These are phyloP conservation scores for Lasioglossum vierecki DNA, from an alignment of 2,888 invertebrate genomes.

Conservation along the genomic window DNA sequence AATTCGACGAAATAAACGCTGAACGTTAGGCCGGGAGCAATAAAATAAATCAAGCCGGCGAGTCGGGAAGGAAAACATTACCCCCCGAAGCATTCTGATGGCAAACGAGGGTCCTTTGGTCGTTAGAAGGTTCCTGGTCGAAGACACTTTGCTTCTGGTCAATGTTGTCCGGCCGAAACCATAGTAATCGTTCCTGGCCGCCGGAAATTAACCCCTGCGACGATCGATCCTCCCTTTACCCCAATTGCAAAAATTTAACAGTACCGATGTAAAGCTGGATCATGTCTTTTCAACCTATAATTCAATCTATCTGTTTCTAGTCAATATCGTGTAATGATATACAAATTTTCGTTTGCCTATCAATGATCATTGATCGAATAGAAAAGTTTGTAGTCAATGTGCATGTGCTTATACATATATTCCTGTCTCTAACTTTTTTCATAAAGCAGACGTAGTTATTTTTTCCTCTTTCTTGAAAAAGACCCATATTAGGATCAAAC, in stretches of 20 bases:
- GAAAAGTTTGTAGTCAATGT: background rate
- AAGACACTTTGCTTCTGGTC: conserved; percentile 59
- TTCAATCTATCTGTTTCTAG: no score
- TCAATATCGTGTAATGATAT: no score
- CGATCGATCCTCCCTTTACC: background rate
- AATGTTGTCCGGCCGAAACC: conserved; percentile 46
- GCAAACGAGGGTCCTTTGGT: conserved; percentile 75
- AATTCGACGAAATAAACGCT: conserved; percentile 86
- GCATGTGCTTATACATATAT: no score
- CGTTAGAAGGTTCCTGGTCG: conserved; percentile 65
- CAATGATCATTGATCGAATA: no score
- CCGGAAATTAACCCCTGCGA: background rate
- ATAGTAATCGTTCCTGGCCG: conserved; percentile 9
- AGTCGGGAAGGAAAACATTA: conserved; percentile 77
- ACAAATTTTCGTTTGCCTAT: no score
- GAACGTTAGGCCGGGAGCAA: conserved; percentile 86
- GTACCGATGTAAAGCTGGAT: background rate
- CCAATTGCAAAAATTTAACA: background rate
- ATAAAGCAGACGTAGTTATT: no score
- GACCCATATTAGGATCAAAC: no score
- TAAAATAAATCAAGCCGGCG: conserved; percentile 85
- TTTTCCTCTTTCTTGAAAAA: no score
- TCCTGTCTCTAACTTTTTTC: no score
- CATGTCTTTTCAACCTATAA: background rate
- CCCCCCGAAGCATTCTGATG: conserved; percentile 70